These are phyloP conservation scores for Trissonchulus latispiculum DNA, from an alignment of 2,888 invertebrate genomes.

Conservation along the genomic window DNA sequence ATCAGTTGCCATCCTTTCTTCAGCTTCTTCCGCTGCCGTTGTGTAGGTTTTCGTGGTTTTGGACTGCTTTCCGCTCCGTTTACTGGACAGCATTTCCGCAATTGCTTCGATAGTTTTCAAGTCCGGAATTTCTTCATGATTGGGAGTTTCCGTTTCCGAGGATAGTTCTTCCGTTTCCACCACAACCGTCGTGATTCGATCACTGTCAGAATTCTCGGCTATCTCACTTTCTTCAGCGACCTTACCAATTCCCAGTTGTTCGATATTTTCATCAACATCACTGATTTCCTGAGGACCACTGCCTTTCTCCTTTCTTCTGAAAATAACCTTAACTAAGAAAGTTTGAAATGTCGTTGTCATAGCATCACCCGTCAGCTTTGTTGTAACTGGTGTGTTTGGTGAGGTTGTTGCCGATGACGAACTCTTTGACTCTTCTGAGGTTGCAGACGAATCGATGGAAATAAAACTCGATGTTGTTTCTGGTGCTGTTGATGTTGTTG, in stretches of 20 bases:
- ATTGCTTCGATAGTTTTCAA: background rate
- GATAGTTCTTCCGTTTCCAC: background rate
- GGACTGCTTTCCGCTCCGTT: too few species aligned
- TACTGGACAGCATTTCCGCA: background rate
- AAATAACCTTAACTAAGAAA: background rate
- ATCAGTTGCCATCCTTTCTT: too few species aligned
- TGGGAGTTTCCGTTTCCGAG: background rate
- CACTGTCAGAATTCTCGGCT: background rate
- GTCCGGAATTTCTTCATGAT: background rate
- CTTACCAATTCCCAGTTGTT: background rate
- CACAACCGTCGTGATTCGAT: background rate
- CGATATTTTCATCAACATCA: background rate
- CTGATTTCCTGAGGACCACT: background rate
- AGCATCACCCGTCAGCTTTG: background rate
- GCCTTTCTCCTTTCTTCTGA: background rate
- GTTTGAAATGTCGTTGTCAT: background rate
- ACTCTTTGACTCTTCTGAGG: background rate
- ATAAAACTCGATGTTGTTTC: too few species aligned
- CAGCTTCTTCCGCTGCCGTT: too few species aligned
- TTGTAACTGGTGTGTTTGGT: background rate
- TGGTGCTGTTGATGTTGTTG: too few species aligned
- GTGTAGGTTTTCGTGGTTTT: too few species aligned
- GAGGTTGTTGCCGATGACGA: background rate
- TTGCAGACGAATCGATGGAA: background rate
- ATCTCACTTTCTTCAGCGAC: background rate